Evolutionary conservation across 2,888 invertebrate species (phyloP).

Genomic region (Mythimna loreyi): DNA sequence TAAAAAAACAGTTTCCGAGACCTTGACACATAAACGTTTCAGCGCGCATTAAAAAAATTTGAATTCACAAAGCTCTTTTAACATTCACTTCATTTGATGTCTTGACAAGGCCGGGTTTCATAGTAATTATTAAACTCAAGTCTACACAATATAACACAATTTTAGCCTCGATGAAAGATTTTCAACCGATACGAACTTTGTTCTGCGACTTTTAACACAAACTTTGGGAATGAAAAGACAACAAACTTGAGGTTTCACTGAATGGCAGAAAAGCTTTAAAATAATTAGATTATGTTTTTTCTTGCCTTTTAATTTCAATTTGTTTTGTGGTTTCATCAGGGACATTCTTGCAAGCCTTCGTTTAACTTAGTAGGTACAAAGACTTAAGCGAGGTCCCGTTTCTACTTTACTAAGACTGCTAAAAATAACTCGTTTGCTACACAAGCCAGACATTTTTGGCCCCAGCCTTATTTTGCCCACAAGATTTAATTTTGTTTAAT

Average conservation of each 20-base stretch:
- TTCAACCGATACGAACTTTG: conserved; percentile 20
- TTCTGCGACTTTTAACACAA: conserved; percentile 10
- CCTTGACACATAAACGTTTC: conserved; percentile 35
- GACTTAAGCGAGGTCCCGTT: neutral
- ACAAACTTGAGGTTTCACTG: conserved; percentile 5
- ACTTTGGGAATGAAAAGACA: conserved; percentile 19
- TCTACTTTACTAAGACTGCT: no score
- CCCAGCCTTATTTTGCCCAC: conserved; percentile 7
- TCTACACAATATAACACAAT: conserved; percentile 26
- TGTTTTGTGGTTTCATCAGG: neutral
- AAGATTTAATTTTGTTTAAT: conserved; percentile 18
- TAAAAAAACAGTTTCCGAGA: conserved; percentile 25
- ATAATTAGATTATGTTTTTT: neutral
- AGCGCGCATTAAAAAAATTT: conserved; percentile 38
- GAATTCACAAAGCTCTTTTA: conserved; percentile 29
- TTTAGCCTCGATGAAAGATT: conserved; percentile 26
- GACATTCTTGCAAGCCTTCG: neutral
- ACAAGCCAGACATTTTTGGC: conserved; percentile 3
- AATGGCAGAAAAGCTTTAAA: neutral
- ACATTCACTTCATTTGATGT: conserved; percentile 40
- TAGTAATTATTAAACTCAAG: conserved; percentile 33
- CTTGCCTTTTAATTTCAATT: neutral
- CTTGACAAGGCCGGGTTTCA: conserved; percentile 30
- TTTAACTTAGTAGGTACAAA: neutral
- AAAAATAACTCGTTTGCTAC: neutral